Evolutionary conservation across 2,797 vertebrate species (phyloP), one percentile per base, ranked within the genome.

Genomic region (Anomalospiza imberbis): DNA sequence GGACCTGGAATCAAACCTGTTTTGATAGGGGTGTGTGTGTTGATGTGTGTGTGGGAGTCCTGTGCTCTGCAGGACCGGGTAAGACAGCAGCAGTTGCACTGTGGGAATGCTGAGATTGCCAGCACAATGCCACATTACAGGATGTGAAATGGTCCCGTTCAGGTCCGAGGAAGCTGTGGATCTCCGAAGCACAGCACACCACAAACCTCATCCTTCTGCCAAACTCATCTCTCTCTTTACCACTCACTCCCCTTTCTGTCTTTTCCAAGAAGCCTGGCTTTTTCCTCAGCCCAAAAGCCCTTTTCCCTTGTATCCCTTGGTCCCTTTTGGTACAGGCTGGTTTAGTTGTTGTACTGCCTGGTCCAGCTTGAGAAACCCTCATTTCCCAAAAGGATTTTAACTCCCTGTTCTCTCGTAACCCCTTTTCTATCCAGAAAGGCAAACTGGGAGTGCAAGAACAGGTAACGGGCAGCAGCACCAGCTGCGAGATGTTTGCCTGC

Each of bases 1-100:
- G 96, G 98, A 98, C 98, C 96, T 98, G 97, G 96, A 98, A 98
- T 97, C 97, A 95, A 96, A 92, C 91, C 78, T 96, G 82, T 95
- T 87, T 63, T 36, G 66, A 28, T 50, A 78, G 84, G 58, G 61
- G 6, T 47, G 45, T 48, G 81, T 78, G 42, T 63, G 66, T 55
- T 78, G 74, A 79, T 6, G 1, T 62, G 65, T 74, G 75, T 68
- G 85, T 89, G 84, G 26, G 34, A 89, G 72, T 85, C 70, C 75
- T 2, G 13, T 89, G 61, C 89, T 95, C 51, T 19, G 31, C 63
- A 95, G 82, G 95, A 91, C 31, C 29, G 66, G 38, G n/a, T 83
- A 89, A 71, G 87, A 88, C 0, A 2, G 81, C 5, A 18, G 78
- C 63, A 76, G 40, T 34, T 48, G 32, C 1, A 0, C 47, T 12